These are phyloP conservation scores for Drosophila borborema DNA, from an alignment of 2,888 invertebrate species.

Conservation along the genomic window DNA sequence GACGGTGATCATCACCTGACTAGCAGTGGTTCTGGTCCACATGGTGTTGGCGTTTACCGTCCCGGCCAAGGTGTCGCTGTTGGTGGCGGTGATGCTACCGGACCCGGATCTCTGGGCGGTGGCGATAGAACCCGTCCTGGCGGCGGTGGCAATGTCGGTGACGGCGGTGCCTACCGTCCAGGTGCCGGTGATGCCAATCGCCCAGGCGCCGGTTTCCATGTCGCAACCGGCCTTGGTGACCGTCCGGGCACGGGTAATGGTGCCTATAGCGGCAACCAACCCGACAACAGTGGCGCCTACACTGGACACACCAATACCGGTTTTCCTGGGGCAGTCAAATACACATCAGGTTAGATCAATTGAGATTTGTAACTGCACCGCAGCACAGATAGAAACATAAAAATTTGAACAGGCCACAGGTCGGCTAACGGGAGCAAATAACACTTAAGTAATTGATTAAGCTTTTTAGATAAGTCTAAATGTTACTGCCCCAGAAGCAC, in stretches of 20 bases:
- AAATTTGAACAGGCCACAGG: slow-evolving; percentile 69
- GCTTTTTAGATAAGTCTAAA: neutral
- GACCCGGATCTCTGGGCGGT: slow-evolving; percentile 27
- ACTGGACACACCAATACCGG: slow-evolving; percentile 68
- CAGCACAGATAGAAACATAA: slow-evolving; percentile 50
- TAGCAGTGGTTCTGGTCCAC: slow-evolving; percentile 38
- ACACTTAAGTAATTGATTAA: slow-evolving; percentile 1
- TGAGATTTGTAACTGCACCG: slow-evolving; percentile 45
- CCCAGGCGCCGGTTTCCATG: slow-evolving; percentile 34
- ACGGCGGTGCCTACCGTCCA: slow-evolving; percentile 27
- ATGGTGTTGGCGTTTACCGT: slow-evolving; percentile 12
- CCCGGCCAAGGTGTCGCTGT: slow-evolving; percentile 24
- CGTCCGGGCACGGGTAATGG: slow-evolving; percentile 30
- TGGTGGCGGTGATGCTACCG: slow-evolving; percentile 33
- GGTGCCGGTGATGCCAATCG: slow-evolving; percentile 39
- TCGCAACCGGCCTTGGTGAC: slow-evolving; percentile 26
- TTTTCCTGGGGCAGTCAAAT: slow-evolving; percentile 82
- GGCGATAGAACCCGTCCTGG: slow-evolving; percentile 28
- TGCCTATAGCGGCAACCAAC: slow-evolving; percentile 22
- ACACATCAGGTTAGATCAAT: slow-evolving; percentile 82
- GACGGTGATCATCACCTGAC: slow-evolving; percentile 40
- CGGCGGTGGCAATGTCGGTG: slow-evolving; percentile 20
- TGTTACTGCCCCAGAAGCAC: slow-evolving; percentile 3
- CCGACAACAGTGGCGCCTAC: slow-evolving; percentile 44
- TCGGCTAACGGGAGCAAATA: neutral